These are phyloP conservation scores for Pentamera pediparva DNA, from an alignment of 53 echinoderm and acorn worm species.

Conservation along the genomic window DNA sequence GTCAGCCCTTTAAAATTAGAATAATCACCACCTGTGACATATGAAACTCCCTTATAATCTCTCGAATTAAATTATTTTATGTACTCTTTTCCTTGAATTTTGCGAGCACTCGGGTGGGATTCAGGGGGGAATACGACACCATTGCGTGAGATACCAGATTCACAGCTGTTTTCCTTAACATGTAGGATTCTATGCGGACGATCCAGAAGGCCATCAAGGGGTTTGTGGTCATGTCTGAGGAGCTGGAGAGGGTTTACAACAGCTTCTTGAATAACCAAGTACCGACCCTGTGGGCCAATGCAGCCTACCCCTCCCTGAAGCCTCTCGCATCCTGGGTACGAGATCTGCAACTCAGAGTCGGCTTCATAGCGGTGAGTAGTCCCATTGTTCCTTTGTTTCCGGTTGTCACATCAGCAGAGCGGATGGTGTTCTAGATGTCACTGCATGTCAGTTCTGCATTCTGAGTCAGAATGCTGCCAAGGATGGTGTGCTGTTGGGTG, in stretches of 20 bases:
- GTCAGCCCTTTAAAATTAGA: too few relatives aligned
- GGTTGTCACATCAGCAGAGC: neutral
- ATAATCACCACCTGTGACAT: too few relatives aligned
- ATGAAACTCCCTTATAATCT: too few relatives aligned
- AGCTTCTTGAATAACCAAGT: slow-evolving; percentile 99
- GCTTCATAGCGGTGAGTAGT: slow-evolving; percentile 82
- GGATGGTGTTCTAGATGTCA: neutral
- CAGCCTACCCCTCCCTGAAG: slow-evolving; percentile 97
- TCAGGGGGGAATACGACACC: too few relatives aligned
- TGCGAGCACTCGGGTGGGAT: too few relatives aligned
- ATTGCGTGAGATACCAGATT: too few relatives aligned
- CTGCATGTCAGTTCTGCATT: neutral
- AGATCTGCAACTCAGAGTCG: slow-evolving; percentile 86
- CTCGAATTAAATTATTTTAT: too few relatives aligned
- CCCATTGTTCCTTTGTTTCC: neutral
- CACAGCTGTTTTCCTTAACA: neutral
- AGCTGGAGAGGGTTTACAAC: slow-evolving; percentile 84
- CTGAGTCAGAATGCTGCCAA: neutral
- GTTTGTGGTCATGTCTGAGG: slow-evolving; percentile 98
- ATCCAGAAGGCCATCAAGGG: slow-evolving; percentile 99
- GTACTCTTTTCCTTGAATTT: too few relatives aligned
- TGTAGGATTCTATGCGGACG: slow-evolving; percentile 85
- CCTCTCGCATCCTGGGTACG: slow-evolving; percentile 93
- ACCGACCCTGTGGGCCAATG: slow-evolving; percentile 84
- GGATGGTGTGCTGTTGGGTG: neutral